phyloP scores from a whole-genome alignment of 2,888 invertebrate genomes.

The Agrochola lychnidis region DNA sequence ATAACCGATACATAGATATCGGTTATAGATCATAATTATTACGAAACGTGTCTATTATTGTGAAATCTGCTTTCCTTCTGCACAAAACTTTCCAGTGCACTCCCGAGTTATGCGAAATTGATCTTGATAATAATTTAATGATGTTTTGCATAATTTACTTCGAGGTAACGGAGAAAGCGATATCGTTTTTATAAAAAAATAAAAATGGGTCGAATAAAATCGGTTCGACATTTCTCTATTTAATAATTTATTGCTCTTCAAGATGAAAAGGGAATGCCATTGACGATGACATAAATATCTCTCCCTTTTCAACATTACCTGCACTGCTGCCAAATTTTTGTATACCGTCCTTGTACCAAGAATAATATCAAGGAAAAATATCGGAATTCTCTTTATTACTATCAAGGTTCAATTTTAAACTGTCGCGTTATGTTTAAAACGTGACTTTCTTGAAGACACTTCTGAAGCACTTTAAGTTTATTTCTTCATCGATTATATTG shows the following conservation, averaged over 20 bases:
- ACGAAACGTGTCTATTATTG: constrained; percentile 60
- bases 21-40: constrained; percentile 32
- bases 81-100: constrained; percentile 74
- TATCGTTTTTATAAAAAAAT: constrained; percentile 9
- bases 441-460: constrained; percentile 32
- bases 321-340: constrained; percentile 21
- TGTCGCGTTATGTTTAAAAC: constrained; percentile 7
- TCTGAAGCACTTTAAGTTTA: constrained; percentile 6
- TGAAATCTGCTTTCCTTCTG: constrained; percentile 75
- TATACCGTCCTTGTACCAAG: constrained; percentile 6
- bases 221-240: not conserved
- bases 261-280: not conserved
- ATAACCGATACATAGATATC: not conserved
- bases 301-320: constrained; percentile 6
- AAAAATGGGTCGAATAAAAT: not conserved
- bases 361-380: constrained; percentile 36
- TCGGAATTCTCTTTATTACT: constrained; percentile 17
- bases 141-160: constrained; percentile 51
- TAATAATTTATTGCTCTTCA: constrained; percentile 3
- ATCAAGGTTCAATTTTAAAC: constrained; percentile 18
- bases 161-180: constrained; percentile 39
- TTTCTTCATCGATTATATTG: constrained; percentile 33
- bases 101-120: constrained; percentile 66
- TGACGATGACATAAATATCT: not conserved
- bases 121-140: constrained; percentile 61